phyloP scores from a whole-genome alignment of 2,113 vertebrate genomes.

The Antennarius striatus region DNA sequence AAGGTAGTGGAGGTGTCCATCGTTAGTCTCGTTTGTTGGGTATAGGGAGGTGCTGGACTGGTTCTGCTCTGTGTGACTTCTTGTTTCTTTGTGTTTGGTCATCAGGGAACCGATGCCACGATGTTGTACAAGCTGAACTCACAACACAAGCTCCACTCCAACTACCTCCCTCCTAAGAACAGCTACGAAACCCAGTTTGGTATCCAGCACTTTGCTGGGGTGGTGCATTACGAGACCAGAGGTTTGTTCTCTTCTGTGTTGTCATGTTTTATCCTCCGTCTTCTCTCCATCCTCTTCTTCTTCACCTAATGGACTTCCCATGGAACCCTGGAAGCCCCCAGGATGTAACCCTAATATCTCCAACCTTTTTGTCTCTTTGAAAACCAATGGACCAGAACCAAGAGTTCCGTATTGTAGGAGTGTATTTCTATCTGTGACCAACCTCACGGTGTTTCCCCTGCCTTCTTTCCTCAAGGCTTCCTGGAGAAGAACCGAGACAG shows the following conservation, averaged over 20 bases:
- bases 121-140: constrained; percentile 97
- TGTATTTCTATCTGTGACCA: neutral
- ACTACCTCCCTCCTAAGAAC: constrained; percentile 95
- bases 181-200: constrained; percentile 94
- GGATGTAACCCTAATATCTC: too few relatives aligned
- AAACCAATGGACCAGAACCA: neutral
- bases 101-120: constrained; percentile 92
- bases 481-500: constrained; percentile 98
- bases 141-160: constrained; percentile 93
- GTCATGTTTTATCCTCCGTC: too few relatives aligned
- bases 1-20: constrained; percentile 79
- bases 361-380: neutral
- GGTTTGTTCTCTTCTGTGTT: constrained; percentile 60
- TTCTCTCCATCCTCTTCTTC: too few relatives aligned
- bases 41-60: too few relatives aligned
- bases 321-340: too few relatives aligned
- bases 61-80: neutral
- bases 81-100: neutral
- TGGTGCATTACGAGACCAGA: constrained; percentile 95
- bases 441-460: neutral
- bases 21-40: too few relatives aligned
- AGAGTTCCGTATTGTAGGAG: too few relatives aligned
- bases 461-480: constrained; percentile 81
- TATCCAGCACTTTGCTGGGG: constrained; percentile 96
- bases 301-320: too few relatives aligned